phyloP scores from a whole-genome alignment of 1,140 invertebrate species.

The Lordiphosa clarofinis region DNA sequence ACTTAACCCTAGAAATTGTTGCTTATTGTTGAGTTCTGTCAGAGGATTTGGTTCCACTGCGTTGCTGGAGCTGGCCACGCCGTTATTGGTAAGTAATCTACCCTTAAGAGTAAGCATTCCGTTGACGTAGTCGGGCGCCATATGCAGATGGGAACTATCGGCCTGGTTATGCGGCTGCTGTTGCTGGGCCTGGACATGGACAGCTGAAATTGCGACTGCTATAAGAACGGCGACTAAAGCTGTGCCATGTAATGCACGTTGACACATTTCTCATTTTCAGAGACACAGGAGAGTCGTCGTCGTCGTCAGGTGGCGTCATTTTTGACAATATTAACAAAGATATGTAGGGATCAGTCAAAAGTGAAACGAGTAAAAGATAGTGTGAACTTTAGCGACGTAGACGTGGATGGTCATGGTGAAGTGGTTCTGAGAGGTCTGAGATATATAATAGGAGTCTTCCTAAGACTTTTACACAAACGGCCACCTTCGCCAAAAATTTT shows the following conservation, averaged over 20 bases:
- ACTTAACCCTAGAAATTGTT: too few relatives aligned
- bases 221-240: slow-evolving; percentile 13
- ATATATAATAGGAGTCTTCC: too few relatives aligned
- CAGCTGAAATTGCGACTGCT: neutral
- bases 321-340: too few relatives aligned
- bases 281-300: slow-evolving; percentile 14
- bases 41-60: neutral
- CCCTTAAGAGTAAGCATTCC: slow-evolving; percentile 54
- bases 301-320: slow-evolving; percentile 6
- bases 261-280: slow-evolving; percentile 50
- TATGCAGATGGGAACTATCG: neutral
- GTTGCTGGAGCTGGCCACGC: neutral
- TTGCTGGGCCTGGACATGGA: neutral
- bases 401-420: too few relatives aligned
- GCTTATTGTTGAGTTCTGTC: neutral
- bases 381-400: too few relatives aligned
- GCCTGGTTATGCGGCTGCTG: neutral
- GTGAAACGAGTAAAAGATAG: too few relatives aligned
- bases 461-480: too few relatives aligned
- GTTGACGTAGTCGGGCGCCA: slow-evolving; percentile 41
- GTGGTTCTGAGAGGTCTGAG: too few relatives aligned
- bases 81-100: slow-evolving; percentile 32
- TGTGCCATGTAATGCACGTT: slow-evolving; percentile 13
- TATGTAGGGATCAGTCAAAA: too few relatives aligned
- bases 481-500: too few relatives aligned